Conservation (phyloP, 2,113 vertebrate genomes). For the Otolemur garnettii region DNA sequence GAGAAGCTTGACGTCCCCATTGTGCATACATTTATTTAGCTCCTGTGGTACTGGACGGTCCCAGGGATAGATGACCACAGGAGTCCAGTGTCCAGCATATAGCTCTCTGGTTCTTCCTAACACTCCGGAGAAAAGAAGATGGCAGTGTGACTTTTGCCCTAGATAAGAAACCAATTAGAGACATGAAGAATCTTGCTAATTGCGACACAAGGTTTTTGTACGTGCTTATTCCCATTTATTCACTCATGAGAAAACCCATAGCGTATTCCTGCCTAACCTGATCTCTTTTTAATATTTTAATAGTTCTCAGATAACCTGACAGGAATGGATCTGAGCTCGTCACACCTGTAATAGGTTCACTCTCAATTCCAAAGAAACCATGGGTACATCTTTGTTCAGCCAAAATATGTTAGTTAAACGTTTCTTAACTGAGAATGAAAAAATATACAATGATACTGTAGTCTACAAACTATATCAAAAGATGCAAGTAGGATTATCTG, state of each 20-base stretch:
- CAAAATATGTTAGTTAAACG: neutral
- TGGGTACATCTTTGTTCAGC: neutral
- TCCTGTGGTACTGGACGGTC: neutral
- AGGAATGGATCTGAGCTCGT: neutral
- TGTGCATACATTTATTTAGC: neutral
- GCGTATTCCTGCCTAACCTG: neutral
- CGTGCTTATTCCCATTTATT: neutral
- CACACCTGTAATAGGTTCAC: neutral
- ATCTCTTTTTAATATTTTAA: neutral
- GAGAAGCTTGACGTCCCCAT: neutral
- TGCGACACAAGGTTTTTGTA: neutral
- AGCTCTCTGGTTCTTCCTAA: neutral
- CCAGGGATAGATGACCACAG: neutral
- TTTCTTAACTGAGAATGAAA: neutral
- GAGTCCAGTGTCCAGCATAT: neutral
- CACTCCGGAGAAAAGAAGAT: neutral
- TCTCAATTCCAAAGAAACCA: conserved; percentile 12
- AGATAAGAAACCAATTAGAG: neutral
- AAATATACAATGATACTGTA: neutral
- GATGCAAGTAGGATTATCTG: neutral
- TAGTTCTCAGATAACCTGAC: conserved; percentile 29
- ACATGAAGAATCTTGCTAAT: neutral
- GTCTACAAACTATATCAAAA: neutral
- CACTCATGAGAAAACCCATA: neutral
- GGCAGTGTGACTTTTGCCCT: neutral